Conservation (phyloP, 2,888 invertebrate genomes). For the Megaustenia siamemsis region DNA sequence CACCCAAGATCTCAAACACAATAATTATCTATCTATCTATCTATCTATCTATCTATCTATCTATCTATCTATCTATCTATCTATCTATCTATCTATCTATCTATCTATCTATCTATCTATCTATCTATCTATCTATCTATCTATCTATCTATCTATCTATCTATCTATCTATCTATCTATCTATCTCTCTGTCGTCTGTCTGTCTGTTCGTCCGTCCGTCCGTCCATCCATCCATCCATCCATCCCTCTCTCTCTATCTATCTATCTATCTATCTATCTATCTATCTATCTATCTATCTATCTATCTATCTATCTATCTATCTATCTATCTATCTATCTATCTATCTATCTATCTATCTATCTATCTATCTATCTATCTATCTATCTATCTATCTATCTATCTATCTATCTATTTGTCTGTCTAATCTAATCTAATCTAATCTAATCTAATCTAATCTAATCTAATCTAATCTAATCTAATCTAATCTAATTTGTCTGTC, state of each 20-base stretch:
- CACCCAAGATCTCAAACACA: too few species aligned
- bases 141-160: background rate
- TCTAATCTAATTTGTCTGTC: too few species aligned
- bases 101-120: background rate
- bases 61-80: background rate
- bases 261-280: background rate
- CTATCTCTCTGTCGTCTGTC: background rate
- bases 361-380: conserved; percentile 9
- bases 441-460: too few species aligned
- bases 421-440: too few species aligned
- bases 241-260: background rate
- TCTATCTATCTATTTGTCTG: background rate
- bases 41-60: too few species aligned
- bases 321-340: conserved; percentile 1
- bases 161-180: background rate
- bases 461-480: too few species aligned
- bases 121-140: background rate
- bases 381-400: conserved; percentile 29
- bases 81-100: background rate
- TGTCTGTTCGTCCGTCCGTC: background rate
- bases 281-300: too few species aligned
- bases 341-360: background rate
- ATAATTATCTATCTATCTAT: too few species aligned
- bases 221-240: background rate
- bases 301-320: background rate